Conservation (phyloP, 2,797 vertebrate species). For the Cetoscarus ocellatus region DNA sequence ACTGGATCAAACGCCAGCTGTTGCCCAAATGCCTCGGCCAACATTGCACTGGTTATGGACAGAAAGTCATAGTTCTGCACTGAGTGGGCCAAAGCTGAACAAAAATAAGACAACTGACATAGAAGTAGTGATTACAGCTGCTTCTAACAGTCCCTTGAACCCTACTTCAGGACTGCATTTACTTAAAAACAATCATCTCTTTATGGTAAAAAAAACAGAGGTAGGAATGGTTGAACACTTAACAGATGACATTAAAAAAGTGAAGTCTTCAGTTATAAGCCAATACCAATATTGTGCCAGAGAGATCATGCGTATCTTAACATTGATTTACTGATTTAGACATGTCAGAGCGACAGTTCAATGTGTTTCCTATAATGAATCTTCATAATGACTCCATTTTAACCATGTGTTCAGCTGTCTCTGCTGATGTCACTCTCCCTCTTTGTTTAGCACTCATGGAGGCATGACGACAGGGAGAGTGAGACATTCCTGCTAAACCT, state of each 20-base stretch:
- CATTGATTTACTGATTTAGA: too few relatives aligned
- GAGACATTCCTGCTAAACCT: constrained; percentile 29
- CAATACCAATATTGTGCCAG: too few relatives aligned
- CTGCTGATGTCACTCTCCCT: neutral
- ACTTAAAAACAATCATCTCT: neutral
- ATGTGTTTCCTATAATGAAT: too few relatives aligned
- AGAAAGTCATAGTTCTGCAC: constrained; percentile 11
- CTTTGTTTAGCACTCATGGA: constrained; percentile 1
- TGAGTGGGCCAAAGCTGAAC: neutral
- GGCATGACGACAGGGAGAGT: constrained; percentile 14
- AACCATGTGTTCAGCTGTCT: neutral
- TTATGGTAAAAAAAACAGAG: too few relatives aligned
- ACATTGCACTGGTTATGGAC: constrained; percentile 1
- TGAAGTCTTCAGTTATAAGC: too few relatives aligned
- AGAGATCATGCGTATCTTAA: too few relatives aligned
- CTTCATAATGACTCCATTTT: neutral
- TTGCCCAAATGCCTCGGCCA: neutral
- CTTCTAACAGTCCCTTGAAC: neutral
- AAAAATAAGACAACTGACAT: neutral
- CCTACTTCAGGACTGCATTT: neutral
- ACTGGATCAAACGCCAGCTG: constrained; percentile 9
- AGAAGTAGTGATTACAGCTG: neutral
- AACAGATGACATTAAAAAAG: too few relatives aligned
- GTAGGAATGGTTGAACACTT: too few relatives aligned
- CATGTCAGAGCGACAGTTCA: too few relatives aligned